phyloP scores from a whole-genome alignment of 1,140 invertebrate species.

The Aphidius gifuensis region DNA sequence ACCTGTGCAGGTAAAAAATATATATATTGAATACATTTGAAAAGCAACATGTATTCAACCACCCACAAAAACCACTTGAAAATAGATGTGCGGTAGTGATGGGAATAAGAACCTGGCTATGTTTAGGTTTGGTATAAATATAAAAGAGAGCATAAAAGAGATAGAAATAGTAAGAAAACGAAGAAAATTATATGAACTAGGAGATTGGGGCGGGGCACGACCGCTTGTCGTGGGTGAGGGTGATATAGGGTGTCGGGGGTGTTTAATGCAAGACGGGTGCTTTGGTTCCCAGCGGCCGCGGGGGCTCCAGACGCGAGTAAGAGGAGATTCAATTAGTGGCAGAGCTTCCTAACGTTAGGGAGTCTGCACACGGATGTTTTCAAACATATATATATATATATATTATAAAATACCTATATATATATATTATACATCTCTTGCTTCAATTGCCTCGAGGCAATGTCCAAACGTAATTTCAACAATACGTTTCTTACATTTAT shows the following conservation, averaged over 20 bases:
- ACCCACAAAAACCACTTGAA: constrained; percentile 9
- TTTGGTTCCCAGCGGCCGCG: constrained; percentile 51
- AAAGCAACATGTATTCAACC: no score
- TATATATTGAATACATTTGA: no score
- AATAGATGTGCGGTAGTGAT: constrained; percentile 14
- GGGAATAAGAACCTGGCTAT: constrained; percentile 24
- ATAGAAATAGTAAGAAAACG: constrained; percentile 23
- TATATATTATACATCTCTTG: neutral
- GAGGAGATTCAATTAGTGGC: constrained; percentile 54
- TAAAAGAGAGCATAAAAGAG: constrained; percentile 21
- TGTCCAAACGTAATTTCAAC: neutral
- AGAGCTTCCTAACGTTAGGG: constrained; percentile 54
- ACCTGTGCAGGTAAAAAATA: no score
- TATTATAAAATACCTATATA: neutral
- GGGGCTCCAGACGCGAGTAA: constrained; percentile 52
- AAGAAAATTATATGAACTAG: constrained; percentile 25
- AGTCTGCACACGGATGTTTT: constrained; percentile 44
- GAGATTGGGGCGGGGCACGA: constrained; percentile 43
- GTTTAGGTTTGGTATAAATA: neutral
- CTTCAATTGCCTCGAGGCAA: constrained; percentile 10
- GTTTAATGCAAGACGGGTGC: constrained; percentile 54
- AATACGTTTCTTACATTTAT: neutral
- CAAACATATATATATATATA: constrained; percentile 17
- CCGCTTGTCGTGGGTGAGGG: constrained; percentile 50
- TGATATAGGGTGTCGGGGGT: constrained; percentile 51